phyloP scores from a whole-genome alignment of 2,797 vertebrate genomes.

The Spinibarbus caldwelli region DNA sequence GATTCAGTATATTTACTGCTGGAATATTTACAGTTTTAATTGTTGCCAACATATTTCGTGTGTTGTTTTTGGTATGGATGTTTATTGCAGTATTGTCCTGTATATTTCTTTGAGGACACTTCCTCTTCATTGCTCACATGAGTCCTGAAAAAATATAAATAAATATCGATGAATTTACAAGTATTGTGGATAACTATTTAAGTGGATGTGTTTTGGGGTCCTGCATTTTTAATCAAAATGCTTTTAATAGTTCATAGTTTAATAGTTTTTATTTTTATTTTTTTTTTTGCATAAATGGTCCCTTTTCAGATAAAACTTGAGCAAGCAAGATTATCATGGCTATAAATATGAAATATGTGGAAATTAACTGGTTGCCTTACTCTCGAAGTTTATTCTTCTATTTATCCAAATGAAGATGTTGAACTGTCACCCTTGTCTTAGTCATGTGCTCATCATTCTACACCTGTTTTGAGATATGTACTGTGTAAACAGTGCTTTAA shows the following conservation, averaged over 20 bases:
- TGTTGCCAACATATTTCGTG: slow-evolving; percentile 63
- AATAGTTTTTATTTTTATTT: too few relatives aligned
- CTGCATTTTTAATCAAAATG: not conserved
- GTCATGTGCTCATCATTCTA: not conserved
- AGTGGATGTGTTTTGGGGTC: slow-evolving; percentile 18
- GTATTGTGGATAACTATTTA: slow-evolving; percentile 24
- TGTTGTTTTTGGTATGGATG: slow-evolving; percentile 57
- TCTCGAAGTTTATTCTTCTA: not conserved
- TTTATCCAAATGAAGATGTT: not conserved
- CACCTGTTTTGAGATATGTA: not conserved
- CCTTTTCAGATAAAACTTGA: not conserved
- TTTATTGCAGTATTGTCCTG: slow-evolving; percentile 72
- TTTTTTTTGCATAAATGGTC: not conserved
- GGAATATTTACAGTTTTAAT: slow-evolving; percentile 62
- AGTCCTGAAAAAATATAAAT: slow-evolving; percentile 71
- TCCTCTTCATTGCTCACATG: slow-evolving; percentile 70
- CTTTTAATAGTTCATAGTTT: not conserved
- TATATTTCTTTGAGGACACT: slow-evolving; percentile 72
- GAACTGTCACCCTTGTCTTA: not conserved
- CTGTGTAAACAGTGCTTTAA: slow-evolving; percentile 1
- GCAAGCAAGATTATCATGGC: not conserved
- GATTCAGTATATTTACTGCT: slow-evolving; percentile 80
- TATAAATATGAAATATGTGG: not conserved
- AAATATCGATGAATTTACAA: slow-evolving; percentile 63
- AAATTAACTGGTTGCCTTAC: not conserved